These are phyloP conservation scores for Acestrorhynchus altus DNA, from an alignment of 2,797 vertebrate species.

Conservation along the genomic window DNA sequence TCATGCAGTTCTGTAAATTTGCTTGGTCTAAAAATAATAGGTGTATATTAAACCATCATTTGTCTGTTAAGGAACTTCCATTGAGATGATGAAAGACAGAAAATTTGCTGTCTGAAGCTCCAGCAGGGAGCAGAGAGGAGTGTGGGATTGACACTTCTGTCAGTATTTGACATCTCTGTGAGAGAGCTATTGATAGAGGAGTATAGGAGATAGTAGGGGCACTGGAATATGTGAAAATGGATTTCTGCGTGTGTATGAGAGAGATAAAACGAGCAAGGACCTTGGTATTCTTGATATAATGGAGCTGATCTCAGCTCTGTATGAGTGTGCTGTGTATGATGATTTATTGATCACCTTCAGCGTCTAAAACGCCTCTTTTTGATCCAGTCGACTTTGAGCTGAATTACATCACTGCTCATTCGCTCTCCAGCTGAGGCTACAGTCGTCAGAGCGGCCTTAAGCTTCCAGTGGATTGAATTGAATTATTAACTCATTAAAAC, in stretches of 20 bases:
- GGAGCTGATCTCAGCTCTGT: constrained; percentile 44
- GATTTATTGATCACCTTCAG: constrained; percentile 48
- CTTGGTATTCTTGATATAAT: constrained; percentile 41
- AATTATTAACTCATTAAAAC: constrained; percentile 66
- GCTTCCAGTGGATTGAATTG: constrained; percentile 56
- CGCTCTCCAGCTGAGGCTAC: constrained; percentile 49
- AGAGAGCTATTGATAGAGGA: constrained; percentile 16
- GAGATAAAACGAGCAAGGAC: background rate
- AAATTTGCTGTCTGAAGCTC: constrained; percentile 12
- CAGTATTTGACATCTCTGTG: constrained; percentile 29
- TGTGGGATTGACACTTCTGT: constrained; percentile 21
- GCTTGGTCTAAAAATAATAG: background rate
- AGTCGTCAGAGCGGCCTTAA: constrained; percentile 47
- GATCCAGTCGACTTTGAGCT: constrained; percentile 48
- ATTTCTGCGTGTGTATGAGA: constrained; percentile 1
- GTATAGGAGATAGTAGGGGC: background rate
- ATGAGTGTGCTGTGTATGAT: constrained; percentile 39
- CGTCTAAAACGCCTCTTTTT: constrained; percentile 29
- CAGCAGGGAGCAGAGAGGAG: background rate
- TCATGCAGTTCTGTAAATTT: background rate
- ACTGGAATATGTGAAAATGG: background rate
- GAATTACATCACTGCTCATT: constrained; percentile 49
- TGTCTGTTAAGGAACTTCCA: background rate
- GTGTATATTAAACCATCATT: background rate
- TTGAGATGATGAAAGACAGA: constrained; percentile 7